phyloP scores from a whole-genome alignment of 2,113 vertebrate species.

The Redunca redunca region DNA sequence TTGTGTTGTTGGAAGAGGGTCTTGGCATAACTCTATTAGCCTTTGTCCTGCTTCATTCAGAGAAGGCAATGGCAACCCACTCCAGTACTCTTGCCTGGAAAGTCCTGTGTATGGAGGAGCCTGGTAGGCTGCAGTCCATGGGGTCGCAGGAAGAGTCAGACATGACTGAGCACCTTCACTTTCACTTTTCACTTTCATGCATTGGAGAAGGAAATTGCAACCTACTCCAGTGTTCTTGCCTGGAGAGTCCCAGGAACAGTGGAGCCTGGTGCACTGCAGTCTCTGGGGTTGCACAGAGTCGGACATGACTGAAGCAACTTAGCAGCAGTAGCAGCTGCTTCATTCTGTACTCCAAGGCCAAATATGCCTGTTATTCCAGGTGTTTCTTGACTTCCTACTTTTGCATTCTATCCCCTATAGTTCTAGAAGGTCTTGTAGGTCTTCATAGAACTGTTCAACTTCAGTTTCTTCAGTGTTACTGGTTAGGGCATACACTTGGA shows the following conservation, averaged over 20 bases:
- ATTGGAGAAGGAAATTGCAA: neutral
- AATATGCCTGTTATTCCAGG: neutral
- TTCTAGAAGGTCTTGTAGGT: neutral
- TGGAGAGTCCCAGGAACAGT: accelerated
- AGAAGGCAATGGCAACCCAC: neutral
- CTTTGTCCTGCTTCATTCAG: neutral
- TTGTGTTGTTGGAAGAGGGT: neutral
- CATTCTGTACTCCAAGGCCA: neutral
- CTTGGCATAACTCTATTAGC: neutral
- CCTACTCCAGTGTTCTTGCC: neutral
- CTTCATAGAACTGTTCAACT: neutral
- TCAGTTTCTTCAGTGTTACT: neutral
- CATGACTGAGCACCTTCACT: neutral
- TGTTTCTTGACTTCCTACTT: neutral
- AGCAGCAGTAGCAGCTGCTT: neutral
- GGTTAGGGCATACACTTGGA: neutral
- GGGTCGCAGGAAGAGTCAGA: accelerated
- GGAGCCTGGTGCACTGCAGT: neutral
- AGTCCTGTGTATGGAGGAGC: neutral
- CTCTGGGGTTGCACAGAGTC: neutral
- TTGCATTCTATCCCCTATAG: neutral
- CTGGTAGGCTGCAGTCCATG: neutral
- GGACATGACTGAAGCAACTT: neutral
- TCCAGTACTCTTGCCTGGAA: neutral
- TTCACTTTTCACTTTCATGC: neutral